phyloP scores from a whole-genome alignment of 2,113 vertebrate genomes.

The Ptyas mucosa region DNA sequence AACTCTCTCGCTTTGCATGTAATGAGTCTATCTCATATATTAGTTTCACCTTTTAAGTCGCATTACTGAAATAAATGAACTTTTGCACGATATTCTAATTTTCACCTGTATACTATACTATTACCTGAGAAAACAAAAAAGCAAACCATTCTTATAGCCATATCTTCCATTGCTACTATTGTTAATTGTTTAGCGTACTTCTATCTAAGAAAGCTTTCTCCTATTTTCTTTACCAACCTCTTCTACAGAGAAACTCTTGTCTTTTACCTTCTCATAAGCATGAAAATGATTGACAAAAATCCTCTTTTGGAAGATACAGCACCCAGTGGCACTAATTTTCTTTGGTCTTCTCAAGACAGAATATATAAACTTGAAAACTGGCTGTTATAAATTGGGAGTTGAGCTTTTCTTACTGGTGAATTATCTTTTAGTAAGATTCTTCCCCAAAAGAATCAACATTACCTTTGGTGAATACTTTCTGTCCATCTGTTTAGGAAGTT shows the following conservation, averaged over 20 bases:
- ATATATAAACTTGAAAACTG: background rate
- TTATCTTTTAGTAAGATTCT: background rate
- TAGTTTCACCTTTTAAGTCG: too few relatives aligned
- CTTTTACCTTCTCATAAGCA: background rate
- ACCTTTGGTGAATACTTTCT: background rate
- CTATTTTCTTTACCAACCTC: background rate
- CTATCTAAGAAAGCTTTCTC: background rate
- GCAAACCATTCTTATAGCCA: background rate
- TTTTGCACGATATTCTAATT: too few relatives aligned
- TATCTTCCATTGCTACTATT: background rate
- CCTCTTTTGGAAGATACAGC: background rate
- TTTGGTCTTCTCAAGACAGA: background rate
- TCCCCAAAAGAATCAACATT: background rate
- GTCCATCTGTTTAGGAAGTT: background rate
- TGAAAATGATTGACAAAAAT: background rate
- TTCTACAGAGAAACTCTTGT: background rate
- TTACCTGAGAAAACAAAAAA: background rate
- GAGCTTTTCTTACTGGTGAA: background rate
- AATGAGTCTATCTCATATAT: too few relatives aligned
- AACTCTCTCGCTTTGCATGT: too few relatives aligned
- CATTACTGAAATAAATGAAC: too few relatives aligned
- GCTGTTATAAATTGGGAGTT: background rate
- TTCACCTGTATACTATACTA: too few relatives aligned
- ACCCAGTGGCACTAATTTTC: background rate
- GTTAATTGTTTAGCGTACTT: background rate